Conservation (phyloP, 2,113 vertebrate genomes). For the Oenanthe melanoleuca region DNA sequence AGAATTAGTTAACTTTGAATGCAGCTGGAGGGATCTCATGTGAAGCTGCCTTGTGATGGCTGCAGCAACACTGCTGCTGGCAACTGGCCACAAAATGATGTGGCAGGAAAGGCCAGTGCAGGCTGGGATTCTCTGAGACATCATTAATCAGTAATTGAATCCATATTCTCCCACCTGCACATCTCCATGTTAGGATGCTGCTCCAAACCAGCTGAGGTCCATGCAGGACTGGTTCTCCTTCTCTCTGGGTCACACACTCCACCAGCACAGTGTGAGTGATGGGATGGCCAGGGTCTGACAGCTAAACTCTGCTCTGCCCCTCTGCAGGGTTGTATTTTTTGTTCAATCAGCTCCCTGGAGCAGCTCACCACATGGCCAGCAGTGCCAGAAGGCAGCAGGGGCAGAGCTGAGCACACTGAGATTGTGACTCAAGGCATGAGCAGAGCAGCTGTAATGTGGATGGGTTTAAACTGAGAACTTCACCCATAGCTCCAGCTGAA, state of each 20-base stretch:
- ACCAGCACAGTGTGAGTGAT: background rate
- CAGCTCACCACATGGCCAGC: background rate
- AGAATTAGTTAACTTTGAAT: background rate
- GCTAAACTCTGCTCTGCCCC: background rate
- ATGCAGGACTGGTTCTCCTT: background rate
- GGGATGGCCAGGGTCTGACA: background rate
- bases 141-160: background rate
- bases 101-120: background rate
- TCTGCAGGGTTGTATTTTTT: background rate
- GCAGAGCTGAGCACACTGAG: background rate
- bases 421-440: background rate
- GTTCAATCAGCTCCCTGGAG: background rate
- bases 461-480: background rate
- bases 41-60: background rate
- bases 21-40: background rate
- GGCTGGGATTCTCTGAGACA: background rate
- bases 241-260: background rate
- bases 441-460: background rate
- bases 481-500: background rate
- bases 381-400: background rate
- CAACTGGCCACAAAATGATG: background rate
- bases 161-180: background rate
- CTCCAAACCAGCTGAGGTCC: background rate
- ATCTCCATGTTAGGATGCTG: background rate
- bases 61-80: rapidly evolving